Evolutionary conservation across 2,113 vertebrate species (phyloP).

Genomic region (Amphiprion ocellaris): DNA sequence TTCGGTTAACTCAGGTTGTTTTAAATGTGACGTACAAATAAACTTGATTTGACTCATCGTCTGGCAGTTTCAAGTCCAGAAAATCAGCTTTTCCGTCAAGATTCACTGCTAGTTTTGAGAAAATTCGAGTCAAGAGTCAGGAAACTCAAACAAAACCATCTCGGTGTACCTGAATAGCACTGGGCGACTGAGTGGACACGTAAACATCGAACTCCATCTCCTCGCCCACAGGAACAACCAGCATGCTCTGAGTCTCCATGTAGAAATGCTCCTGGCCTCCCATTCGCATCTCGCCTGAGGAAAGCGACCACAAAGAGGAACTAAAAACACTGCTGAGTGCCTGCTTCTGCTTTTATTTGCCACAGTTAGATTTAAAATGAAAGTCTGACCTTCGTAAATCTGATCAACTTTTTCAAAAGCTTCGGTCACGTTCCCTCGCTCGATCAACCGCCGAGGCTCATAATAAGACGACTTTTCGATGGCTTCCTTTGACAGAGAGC

Average conservation of each 20-base stretch:
- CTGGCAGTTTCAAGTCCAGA: too few species aligned
- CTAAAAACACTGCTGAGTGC: not conserved
- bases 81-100: too few species aligned
- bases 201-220: constrained; percentile 87
- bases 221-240: constrained; percentile 87
- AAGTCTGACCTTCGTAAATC: constrained; percentile 69
- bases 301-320: not conserved
- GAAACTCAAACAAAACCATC: too few species aligned
- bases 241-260: constrained; percentile 90
- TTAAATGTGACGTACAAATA: too few species aligned
- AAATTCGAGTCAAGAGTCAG: too few species aligned
- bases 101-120: too few species aligned
- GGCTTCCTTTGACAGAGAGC: constrained; percentile 77
- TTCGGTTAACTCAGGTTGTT: too few species aligned
- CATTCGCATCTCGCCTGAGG: constrained; percentile 83
- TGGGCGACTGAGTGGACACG: constrained; percentile 84
- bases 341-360: too few species aligned
- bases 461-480: constrained; percentile 79
- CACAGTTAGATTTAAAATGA: not conserved
- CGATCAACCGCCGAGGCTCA: constrained; percentile 62
- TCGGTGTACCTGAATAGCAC: constrained; percentile 80
- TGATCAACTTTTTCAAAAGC: constrained; percentile 72
- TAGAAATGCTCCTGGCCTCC: constrained; percentile 92
- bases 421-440: constrained; percentile 72
- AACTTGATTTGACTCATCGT: too few species aligned